These are phyloP conservation scores for Leptatherina wallacei DNA, from an alignment of 2,797 vertebrate genomes.

Conservation along the genomic window DNA sequence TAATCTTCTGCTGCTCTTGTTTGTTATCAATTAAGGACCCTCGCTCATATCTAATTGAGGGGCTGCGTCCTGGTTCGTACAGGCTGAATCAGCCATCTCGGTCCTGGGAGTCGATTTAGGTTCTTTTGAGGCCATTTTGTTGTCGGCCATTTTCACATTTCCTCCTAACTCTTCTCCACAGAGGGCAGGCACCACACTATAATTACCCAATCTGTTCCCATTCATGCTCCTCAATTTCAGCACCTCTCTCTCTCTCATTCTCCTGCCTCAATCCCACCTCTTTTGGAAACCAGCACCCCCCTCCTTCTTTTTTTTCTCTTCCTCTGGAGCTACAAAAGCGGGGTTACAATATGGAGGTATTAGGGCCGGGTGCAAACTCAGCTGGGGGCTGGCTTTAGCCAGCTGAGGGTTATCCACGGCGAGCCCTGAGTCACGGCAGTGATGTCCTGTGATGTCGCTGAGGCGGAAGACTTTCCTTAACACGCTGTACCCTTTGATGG, in stretches of 20 bases:
- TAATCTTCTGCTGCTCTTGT: constrained; percentile 62
- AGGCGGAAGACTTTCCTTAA: constrained; percentile 83
- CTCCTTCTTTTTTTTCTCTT: constrained; percentile 9
- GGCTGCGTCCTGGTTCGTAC: constrained; percentile 51
- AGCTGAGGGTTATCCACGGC: constrained; percentile 78
- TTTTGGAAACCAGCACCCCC: constrained; percentile 62
- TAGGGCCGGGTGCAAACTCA: constrained; percentile 78
- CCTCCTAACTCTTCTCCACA: constrained; percentile 68
- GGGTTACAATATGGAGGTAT: constrained; percentile 81
- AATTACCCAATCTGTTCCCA: constrained; percentile 83
- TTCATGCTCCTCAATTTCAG: constrained; percentile 79
- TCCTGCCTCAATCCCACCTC: constrained; percentile 56
- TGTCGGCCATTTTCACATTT: constrained; percentile 79
- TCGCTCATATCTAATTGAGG: constrained; percentile 69
- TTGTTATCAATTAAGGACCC: constrained; percentile 74
- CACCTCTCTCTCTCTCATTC: constrained; percentile 55
- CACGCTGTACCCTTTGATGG: constrained; percentile 78
- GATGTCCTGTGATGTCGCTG: constrained; percentile 82
- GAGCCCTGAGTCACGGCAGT: constrained; percentile 72
- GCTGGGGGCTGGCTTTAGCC: constrained; percentile 80
- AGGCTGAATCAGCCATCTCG: constrained; percentile 57
- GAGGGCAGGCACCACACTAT: constrained; percentile 74
- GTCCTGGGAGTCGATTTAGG: constrained; percentile 71
- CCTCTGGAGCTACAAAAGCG: constrained; percentile 76
- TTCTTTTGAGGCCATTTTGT: constrained; percentile 79